Base-by-base conservation (phyloP, 2,113 vertebrate species). In the Scophthalmus maximus region DNA sequence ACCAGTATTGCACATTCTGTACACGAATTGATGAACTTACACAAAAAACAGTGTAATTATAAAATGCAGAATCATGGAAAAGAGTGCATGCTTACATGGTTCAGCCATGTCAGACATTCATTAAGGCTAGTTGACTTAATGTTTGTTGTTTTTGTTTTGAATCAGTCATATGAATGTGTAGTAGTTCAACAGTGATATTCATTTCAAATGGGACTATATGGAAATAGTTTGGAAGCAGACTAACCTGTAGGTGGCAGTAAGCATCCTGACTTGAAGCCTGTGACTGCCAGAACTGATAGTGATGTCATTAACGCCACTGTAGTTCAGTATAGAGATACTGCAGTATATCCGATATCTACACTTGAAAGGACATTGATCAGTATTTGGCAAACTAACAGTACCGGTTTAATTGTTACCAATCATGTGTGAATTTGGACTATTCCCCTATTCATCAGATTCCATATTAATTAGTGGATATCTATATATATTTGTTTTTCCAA, bases 71-170 rank as follows among this genome's bases (percentile, higher is more conserved):
- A 56, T 56, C 40, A 17, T 56, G 6, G n/a, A 55, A 44, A 86
- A 83, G 81, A 72, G 68, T 90, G 92, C 86, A 87, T 91, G 85
- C 70, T 82, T 63, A 44, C 20, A 58, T 15, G 32, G n/a, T 49
- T 49, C 42, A 52, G 5, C 51, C 11, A 1, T 30, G 12, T n/a
- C n/a, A n/a, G n/a, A n/a, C n/a, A n/a, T n/a, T n/a, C n/a, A n/a
- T n/a, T n/a, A n/a, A n/a, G n/a, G n/a, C n/a, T n/a, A n/a, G n/a
- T n/a, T n/a, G n/a, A n/a, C n/a, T n/a, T n/a, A n/a, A n/a, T n/a
- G n/a, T n/a, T n/a, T n/a, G n/a, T n/a, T n/a, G n/a, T n/a, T n/a
- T n/a, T n/a, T n/a, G n/a, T 55, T 1, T n/a, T 71, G 7, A 76
- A 47, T 20, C 26, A 29, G 68, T 1, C 47, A 7, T 12, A 32